These are phyloP conservation scores for Cinara cedri DNA, from an alignment of 2,888 invertebrate genomes.

Conservation along the genomic window DNA sequence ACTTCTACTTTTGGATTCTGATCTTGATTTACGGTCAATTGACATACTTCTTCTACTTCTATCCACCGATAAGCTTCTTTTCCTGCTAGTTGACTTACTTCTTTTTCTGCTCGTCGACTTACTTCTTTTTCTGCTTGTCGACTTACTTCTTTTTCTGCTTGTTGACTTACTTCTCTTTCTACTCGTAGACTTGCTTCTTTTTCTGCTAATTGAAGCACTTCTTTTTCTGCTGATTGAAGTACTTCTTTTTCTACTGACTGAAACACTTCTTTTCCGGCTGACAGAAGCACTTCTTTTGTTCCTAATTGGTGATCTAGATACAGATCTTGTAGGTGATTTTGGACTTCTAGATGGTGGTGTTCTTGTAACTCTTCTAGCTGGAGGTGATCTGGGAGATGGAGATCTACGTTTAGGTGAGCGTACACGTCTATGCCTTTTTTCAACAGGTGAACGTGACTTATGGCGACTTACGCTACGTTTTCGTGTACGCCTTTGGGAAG, in stretches of 20 bases:
- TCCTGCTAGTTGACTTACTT: conserved; percentile 22
- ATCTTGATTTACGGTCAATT: conserved; percentile 48
- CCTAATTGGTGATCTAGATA: conserved; percentile 34
- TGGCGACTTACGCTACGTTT: conserved; percentile 46
- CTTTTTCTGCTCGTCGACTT: conserved; percentile 24
- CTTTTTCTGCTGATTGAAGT: conserved; percentile 17
- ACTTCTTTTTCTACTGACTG: conserved; percentile 23
- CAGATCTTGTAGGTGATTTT: conserved; percentile 37
- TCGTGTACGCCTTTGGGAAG: conserved; percentile 38
- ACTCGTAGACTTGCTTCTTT: conserved; percentile 13
- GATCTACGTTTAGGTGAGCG: conserved; percentile 43
- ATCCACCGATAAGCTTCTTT: conserved; percentile 47
- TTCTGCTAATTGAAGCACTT: conserved; percentile 13
- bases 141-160: conserved; percentile 18
- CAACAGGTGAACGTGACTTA: conserved; percentile 36
- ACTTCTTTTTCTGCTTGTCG: conserved; percentile 19
- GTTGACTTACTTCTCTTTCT: conserved; percentile 21
- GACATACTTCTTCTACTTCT: conserved; percentile 55
- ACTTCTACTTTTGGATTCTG: conserved; percentile 44
- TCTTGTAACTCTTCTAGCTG: conserved; percentile 33
- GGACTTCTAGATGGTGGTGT: conserved; percentile 51
- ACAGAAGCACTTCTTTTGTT: conserved; percentile 28
- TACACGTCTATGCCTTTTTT: conserved; percentile 31
- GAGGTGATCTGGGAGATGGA: conserved; percentile 60
- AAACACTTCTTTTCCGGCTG: conserved; percentile 8